Base-by-base conservation (phyloP, 2,888 invertebrate species). In the Tetragonisca angustula region DNA sequence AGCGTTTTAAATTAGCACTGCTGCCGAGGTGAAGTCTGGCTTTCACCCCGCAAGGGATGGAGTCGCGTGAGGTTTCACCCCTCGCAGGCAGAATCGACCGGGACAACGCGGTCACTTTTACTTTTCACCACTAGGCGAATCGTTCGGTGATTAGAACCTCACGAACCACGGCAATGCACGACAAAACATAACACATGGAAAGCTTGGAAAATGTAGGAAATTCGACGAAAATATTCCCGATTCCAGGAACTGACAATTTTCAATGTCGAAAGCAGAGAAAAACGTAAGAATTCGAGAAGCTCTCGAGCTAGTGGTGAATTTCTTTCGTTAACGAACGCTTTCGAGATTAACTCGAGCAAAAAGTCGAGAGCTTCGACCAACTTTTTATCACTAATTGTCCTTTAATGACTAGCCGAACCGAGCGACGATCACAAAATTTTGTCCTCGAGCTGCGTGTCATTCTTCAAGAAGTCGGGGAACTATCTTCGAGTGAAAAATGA, bases 301-400 rank as follows among this genome's bases (percentile, higher is more conserved):
- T 21, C 17, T 52, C 49, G 68, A 49, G n/a, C 17, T n/a, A 36
- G 32, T 59, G 24, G 19, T 17, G 21, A 32, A 74, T 70, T 67
- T 24, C 59, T 59, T 32, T 52, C 70, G 15, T 65, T 65, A 70
- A 56, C 49, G 17, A 52, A 54, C 52, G 24, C 4, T 17, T 24
- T 27, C 27, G 24, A 27, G 70, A 54, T 70, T 67, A 67, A 70
- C n/a, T 74, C 21, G 21, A 54, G 43, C 27, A 81, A 81, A 64
- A 50, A 73, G 5, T 49, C 9, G 43, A 74, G 59, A 43, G 21
- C 49, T 50, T 54, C 52, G 43, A 2, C 67, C n/a, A 82, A 82
- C 61, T 71, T 76, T 71, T 75, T 71, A 82, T 82, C 49, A 32
- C 54, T 75, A 71, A 82, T 82, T 71, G 76, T 76, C 83, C 76